Conservation (phyloP, 53 echinoderm and acorn worm genomes). For the Hippasteria phrygiana region DNA sequence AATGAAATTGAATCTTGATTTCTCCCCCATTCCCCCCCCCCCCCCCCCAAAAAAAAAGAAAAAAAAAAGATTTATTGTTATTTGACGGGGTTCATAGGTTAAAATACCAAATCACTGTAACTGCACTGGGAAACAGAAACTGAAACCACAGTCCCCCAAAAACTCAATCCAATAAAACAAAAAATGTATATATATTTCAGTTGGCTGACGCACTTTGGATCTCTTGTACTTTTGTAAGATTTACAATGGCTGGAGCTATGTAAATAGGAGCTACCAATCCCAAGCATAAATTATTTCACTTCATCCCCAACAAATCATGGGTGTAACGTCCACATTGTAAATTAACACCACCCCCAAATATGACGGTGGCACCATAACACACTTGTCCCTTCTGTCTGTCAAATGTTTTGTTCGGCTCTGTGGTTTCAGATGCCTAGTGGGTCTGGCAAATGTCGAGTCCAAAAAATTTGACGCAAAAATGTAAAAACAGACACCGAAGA, state of each 20-base stretch:
- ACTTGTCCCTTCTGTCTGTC: not conserved
- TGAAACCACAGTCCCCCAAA: not conserved
- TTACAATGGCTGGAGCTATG: constrained; percentile 10
- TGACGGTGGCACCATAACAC: constrained; percentile 42
- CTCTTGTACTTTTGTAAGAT: constrained; percentile 23
- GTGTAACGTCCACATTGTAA: constrained; percentile 23
- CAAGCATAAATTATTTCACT: constrained; percentile 45
- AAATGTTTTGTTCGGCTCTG: not conserved
- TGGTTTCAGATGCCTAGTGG: not conserved
- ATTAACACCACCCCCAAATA: constrained; percentile 41
- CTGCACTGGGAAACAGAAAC: not conserved
- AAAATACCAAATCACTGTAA: not conserved
- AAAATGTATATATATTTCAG: not conserved
- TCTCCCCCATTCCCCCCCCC: too few species aligned
- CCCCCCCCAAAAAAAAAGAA: too few species aligned
- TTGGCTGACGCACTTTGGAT: not conserved
- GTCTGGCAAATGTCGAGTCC: constrained; percentile 12
- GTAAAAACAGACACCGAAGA: not conserved
- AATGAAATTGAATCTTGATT: too few species aligned
- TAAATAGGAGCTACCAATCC: not conserved
- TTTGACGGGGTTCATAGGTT: not conserved
- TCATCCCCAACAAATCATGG: constrained; percentile 29
- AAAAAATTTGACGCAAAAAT: not conserved
- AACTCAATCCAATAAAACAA: not conserved
- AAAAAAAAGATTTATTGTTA: too few species aligned